Evolutionary conservation across 2,888 invertebrate species (phyloP), one percentile per base, ranked within the genome.

Genomic region (Pollenia amentaria): DNA sequence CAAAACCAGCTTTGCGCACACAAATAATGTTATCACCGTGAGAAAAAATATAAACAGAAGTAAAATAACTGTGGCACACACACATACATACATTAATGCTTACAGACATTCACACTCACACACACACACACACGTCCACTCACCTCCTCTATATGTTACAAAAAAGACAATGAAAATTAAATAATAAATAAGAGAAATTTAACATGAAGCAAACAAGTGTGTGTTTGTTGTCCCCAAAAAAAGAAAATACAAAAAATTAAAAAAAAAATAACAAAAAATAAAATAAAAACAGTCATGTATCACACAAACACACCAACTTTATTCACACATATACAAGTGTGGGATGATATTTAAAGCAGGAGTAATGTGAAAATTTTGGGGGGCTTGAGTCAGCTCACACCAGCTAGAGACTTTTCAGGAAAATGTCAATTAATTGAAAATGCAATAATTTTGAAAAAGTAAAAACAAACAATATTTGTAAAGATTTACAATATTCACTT

Each of bases 11-110:
- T 88, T 84, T 81, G 85, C 84, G 81, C 75, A 78, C 82, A 82
- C 80, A 83, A 85, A 86, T 84, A 87, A 78, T 83, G 87, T 89
- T 89, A 89, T 89, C 89, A 89, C 89, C 89, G 89, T 89, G 89
- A 87, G 89, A 89, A 89, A 89, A 89, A 81, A 88, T 79, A 85
- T 79, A 82, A 88, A 87, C 84, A 88, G 80, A 88, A 88, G 84
- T 87, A 86, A 87, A 87, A 80, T 84, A 86, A 84, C 84, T 88
- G 81, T 82, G 78, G 85, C 87, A 85, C 79, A 85, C 60, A 85
- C 40, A 83, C 21, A 79, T 18, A 55, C 67, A 62, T 42, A 53
- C 46, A 65, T 38, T 29, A 29, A 29, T 29, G 29, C 29, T 29
- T 29, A 38, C 42, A 55, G 10, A 62, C 40, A 42, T 2, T 29